Base-by-base conservation (phyloP, 2,888 invertebrate genomes). In the Apamea crenata region DNA sequence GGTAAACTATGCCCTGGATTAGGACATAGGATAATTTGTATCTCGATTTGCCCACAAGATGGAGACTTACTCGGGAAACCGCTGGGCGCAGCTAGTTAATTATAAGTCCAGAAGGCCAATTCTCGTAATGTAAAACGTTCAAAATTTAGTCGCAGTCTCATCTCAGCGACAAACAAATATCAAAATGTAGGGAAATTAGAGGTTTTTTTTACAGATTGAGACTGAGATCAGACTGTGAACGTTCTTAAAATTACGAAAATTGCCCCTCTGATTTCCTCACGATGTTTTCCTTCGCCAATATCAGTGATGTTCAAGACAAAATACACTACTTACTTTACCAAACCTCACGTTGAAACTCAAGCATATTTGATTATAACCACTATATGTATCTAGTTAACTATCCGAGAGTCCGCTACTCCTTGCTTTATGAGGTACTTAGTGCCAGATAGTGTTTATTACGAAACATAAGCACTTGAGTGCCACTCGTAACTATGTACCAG, bases 391-490 rank as follows among this genome's bases (percentile, higher is more conserved):
- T 74, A 61, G 71, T 78, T 76, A 74, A 85, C 70, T 75, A 71
- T 53, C 77, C 32, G 32, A 40, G 66, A 73, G 82, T 65, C 72
- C 32, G 53, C 50, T 25, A 44, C n/a, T 68, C n/a, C 69, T 82
- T 74, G 68, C 18, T 85, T 85, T 84, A 84, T 76, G 82, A 59
- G 73, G 66, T 76, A 79, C 82, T 84, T 84, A 70, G 68, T 71
- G 77, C 76, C 61, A 77, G 86, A 85, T 85, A 86, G 76, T 77
- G 76, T 83, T 80, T 79, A 85, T 84, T 84, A 76, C 70, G 47
- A 72, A 82, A 82, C 78, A 67, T 40, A 68, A 65, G 72, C 50
- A 50, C 69, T 82, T n/a, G 66, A 72, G 73, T 36, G n/a, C 71
- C 21, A 63, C 59, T 73, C 44, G 65, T 70, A 74, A 84, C 80